Conservation (phyloP, 2,797 vertebrate genomes). For the Lepus oiostolus region DNA sequence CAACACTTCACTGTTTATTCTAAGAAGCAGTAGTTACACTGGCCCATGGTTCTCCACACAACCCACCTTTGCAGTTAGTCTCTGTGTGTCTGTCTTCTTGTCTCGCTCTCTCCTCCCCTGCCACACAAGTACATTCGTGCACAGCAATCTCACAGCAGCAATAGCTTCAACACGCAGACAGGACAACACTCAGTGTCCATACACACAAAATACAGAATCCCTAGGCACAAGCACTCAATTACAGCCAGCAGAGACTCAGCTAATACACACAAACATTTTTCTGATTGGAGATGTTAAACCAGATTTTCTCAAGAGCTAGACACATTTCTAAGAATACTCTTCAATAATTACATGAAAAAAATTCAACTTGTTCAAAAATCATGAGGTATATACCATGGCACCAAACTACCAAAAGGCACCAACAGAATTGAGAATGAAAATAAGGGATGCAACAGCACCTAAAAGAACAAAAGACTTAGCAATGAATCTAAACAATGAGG, state of each 20-base stretch:
- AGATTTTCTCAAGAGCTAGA: constrained; percentile 20
- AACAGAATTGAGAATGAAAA: not conserved
- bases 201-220: not conserved
- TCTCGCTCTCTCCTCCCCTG: not conserved
- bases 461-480: not conserved
- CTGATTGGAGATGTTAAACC: not conserved
- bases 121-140: not conserved
- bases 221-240: not conserved
- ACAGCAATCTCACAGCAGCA: not conserved
- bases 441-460: not conserved
- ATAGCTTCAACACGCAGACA: not conserved
- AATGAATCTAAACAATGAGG: not conserved
- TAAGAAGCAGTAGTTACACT: not conserved
- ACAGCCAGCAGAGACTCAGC: not conserved
- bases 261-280: constrained; percentile 12
- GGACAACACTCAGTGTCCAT: not conserved
- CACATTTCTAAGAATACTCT: constrained; percentile 8
- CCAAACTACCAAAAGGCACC: not conserved
- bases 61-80: not conserved
- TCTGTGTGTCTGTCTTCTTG: not conserved
- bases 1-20: not conserved
- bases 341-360: constrained; percentile 30
- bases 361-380: constrained; percentile 12
- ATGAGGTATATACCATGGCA: not conserved
- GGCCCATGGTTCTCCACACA: not conserved